Evolutionary conservation across 2,888 invertebrate species (phyloP).

Genomic region (Eulithis prunata): DNA sequence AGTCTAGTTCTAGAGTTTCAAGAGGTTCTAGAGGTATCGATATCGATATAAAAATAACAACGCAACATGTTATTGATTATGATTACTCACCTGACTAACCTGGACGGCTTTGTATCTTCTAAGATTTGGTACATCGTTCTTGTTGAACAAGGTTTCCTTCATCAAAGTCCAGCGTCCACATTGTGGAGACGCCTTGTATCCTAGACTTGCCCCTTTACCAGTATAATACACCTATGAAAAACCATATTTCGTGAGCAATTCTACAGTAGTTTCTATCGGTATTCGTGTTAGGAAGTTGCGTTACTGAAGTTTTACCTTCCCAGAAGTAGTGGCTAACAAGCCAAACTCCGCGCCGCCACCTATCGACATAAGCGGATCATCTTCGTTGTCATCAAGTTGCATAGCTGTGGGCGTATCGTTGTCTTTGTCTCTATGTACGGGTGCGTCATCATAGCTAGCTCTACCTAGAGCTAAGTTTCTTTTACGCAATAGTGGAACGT

Average conservation of each 20-base stretch:
- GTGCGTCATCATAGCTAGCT: constrained; percentile 70
- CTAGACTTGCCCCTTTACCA: constrained; percentile 93
- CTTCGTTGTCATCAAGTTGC: constrained; percentile 85
- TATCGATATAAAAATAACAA: too few relatives aligned
- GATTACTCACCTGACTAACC: constrained; percentile 48
- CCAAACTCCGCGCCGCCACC: constrained; percentile 96
- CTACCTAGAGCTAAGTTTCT: constrained; percentile 69
- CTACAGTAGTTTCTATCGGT: too few relatives aligned
- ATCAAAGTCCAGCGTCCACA: constrained; percentile 87
- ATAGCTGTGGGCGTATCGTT: constrained; percentile 81
- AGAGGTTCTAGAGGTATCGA: too few relatives aligned
- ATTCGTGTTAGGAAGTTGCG: background rate
- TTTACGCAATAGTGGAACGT: constrained; percentile 70
- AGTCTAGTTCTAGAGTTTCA: too few relatives aligned
- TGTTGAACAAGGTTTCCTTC: constrained; percentile 74
- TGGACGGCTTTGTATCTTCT: constrained; percentile 71
- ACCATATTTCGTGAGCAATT: background rate
- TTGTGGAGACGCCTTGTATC: constrained; percentile 88
- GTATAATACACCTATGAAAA: constrained; percentile 88
- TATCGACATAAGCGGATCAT: constrained; percentile 91
- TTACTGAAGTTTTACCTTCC: constrained; percentile 85
- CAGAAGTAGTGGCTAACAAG: constrained; percentile 91
- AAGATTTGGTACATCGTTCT: constrained; percentile 64
- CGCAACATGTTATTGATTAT: background rate
- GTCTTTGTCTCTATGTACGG: constrained; percentile 62